These are phyloP conservation scores for Ophthalmotilapia sp. DNA, from an alignment of 2,113 vertebrate species.

Conservation along the genomic window DNA sequence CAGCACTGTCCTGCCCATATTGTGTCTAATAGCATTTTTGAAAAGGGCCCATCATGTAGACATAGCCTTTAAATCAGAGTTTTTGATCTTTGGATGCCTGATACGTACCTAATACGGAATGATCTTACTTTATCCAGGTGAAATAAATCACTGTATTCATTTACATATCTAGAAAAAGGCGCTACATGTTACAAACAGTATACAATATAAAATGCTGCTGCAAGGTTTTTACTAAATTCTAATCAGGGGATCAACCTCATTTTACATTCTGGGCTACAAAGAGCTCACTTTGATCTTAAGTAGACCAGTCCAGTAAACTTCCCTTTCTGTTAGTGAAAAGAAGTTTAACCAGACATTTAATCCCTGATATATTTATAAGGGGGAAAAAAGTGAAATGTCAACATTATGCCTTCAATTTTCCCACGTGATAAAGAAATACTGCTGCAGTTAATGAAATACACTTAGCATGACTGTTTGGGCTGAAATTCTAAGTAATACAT, in stretches of 20 bases:
- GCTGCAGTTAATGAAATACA: background rate
- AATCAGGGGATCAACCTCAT: fast-evolving
- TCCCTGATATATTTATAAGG: background rate
- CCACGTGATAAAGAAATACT: background rate
- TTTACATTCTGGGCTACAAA: background rate
- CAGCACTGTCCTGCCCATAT: background rate
- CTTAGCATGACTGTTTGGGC: background rate
- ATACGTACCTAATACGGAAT: fast-evolving
- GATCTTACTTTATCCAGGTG: background rate
- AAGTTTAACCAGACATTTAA: background rate
- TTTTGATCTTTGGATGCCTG: background rate
- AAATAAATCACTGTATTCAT: background rate
- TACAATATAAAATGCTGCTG: background rate
- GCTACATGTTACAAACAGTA: fast-evolving
- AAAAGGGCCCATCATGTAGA: background rate
- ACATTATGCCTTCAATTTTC: background rate
- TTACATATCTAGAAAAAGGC: background rate
- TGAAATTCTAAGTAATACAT: background rate
- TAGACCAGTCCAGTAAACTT: background rate
- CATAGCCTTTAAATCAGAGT: background rate
- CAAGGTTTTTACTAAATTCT: background rate
- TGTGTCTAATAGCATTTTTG: background rate
- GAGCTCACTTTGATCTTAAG: background rate
- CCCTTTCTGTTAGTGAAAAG: background rate
- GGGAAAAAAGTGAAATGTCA: background rate